Conservation (phyloP, 2,113 vertebrate species). For the Cyanocitta stelleri region DNA sequence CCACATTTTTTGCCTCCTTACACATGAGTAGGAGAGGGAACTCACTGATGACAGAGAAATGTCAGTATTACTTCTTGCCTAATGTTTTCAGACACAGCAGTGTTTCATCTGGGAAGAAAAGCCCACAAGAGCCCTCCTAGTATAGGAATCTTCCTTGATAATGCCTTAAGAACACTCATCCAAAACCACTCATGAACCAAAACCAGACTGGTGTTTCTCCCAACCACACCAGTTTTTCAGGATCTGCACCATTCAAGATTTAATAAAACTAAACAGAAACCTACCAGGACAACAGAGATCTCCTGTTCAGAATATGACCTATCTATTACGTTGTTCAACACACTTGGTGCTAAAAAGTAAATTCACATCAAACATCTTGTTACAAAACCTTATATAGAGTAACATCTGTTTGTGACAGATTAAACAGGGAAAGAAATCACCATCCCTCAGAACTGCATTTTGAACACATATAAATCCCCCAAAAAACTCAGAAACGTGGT, state of each 20-base stretch:
- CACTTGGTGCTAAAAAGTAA: not conserved
- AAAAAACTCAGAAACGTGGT: accelerated
- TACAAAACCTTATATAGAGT: not conserved
- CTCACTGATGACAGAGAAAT: not conserved
- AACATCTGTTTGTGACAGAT: not conserved
- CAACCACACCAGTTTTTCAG: not conserved
- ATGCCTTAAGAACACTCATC: not conserved
- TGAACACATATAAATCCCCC: not conserved
- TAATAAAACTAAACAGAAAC: not conserved
- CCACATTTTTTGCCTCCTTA: not conserved
- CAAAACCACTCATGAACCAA: not conserved
- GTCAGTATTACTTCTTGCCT: not conserved
- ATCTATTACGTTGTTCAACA: not conserved
- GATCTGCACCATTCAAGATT: not conserved
- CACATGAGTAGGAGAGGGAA: not conserved
- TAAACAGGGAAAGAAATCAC: not conserved
- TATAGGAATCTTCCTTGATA: not conserved
- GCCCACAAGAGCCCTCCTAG: not conserved
- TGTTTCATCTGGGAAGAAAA: not conserved
- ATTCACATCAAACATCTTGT: not conserved
- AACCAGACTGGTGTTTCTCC: not conserved
- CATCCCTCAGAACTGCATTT: not conserved
- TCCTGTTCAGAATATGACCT: not conserved
- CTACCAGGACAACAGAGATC: not conserved
- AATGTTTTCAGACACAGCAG: not conserved